These are phyloP conservation scores for Cyprinodon tularosa DNA, from an alignment of 2,113 vertebrate genomes.

Conservation along the genomic window DNA sequence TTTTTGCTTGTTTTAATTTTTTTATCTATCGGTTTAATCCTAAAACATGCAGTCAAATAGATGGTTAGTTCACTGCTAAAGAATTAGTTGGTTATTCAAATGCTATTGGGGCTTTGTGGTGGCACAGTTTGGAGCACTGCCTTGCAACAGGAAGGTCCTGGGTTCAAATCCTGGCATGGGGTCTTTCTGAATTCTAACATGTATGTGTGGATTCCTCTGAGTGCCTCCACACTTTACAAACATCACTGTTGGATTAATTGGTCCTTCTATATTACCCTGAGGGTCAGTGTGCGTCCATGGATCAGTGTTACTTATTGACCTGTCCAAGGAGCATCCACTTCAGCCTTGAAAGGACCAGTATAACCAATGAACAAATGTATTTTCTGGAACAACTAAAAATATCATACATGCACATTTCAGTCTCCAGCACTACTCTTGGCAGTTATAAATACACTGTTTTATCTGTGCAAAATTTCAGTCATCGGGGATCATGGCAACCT, in stretches of 20 bases:
- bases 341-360: too few relatives aligned
- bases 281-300: not conserved
- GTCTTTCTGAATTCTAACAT: not conserved
- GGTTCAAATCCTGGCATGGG: not conserved
- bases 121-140: not conserved
- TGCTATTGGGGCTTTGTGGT: not conserved
- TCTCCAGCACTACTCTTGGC: not conserved
- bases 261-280: not conserved
- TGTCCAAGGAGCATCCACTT: not conserved
- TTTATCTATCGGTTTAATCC: constrained; percentile 1
- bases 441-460: not conserved
- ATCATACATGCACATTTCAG: not conserved
- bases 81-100: not conserved
- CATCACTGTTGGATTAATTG: not conserved
- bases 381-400: not conserved
- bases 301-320: not conserved
- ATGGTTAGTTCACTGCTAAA: constrained; percentile 9
- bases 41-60: constrained; percentile 8
- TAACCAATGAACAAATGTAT: too few relatives aligned
- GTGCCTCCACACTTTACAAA: not conserved
- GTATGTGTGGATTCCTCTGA: not conserved
- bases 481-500: too few relatives aligned
- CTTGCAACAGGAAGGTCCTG: not conserved
- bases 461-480: not conserved
- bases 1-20: not conserved